Conservation (phyloP, 2,888 invertebrate genomes). For the Cataglyphis altisquamis region DNA sequence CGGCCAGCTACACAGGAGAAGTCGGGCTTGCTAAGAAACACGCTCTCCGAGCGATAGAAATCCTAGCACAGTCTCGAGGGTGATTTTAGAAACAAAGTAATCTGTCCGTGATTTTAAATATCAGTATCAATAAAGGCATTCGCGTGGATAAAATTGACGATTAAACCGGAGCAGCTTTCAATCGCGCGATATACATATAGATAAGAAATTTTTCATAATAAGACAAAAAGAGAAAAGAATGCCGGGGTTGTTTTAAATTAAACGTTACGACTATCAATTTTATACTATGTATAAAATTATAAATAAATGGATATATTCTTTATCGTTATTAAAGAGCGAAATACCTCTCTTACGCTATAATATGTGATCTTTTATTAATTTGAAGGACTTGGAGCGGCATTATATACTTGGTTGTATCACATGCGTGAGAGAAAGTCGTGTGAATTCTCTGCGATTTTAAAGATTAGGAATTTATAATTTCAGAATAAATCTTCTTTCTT, state of each 20-base stretch:
- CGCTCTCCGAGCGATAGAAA: neutral
- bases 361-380: slow-evolving; percentile 9
- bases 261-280: neutral
- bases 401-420: neutral
- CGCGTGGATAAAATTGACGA: neutral
- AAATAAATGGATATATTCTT: slow-evolving; percentile 18
- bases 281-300: neutral
- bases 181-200: neutral
- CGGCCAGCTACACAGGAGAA: slow-evolving; percentile 57
- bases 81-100: neutral
- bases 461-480: neutral
- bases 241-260: slow-evolving; percentile 7
- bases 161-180: neutral
- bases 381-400: slow-evolving; percentile 8
- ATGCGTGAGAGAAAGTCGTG: slow-evolving; percentile 7
- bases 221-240: neutral
- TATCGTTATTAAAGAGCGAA: neutral
- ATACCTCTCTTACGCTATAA: slow-evolving; percentile 7
- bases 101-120: neutral
- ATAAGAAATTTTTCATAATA: neutral
- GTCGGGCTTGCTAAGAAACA: neutral
- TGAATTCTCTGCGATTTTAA: neutral
- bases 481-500: neutral
- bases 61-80: too few relatives aligned
- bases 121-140: neutral